phyloP scores from a whole-genome alignment of 2,113 vertebrate genomes.

The Psittacula cyanocephala region DNA sequence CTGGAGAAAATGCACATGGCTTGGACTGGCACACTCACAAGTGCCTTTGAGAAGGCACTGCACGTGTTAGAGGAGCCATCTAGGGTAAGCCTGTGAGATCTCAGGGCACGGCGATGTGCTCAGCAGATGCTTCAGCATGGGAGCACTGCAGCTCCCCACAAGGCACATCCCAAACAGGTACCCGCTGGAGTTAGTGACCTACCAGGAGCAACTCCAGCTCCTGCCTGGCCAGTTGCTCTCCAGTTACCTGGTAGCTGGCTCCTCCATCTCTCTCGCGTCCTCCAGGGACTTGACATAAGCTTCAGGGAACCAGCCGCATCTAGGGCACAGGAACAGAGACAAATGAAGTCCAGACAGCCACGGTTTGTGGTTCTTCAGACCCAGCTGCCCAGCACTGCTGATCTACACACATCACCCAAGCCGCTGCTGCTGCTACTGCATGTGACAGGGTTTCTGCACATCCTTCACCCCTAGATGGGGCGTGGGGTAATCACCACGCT shows the following conservation, averaged over 20 bases:
- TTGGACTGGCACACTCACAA: neutral
- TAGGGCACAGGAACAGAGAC: conserved; percentile 40
- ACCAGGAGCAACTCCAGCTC: neutral
- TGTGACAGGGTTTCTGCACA: neutral
- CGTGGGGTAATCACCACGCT: neutral
- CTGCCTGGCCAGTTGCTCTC: neutral
- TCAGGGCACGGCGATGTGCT: neutral
- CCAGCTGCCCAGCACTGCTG: neutral
- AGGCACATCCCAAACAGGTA: neutral
- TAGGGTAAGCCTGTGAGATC: neutral
- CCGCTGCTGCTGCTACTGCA: accelerated
- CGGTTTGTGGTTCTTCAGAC: neutral
- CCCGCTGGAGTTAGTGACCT: neutral
- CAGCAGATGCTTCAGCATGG: neutral
- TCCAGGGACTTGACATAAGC: conserved; percentile 86
- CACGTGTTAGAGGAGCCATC: neutral
- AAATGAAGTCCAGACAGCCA: neutral
- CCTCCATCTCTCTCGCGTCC: conserved; percentile 31
- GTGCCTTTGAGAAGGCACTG: neutral
- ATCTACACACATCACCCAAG: neutral
- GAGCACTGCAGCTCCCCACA: neutral
- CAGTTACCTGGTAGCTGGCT: conserved; percentile 43
- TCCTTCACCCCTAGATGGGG: neutral
- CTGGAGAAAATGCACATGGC: neutral
- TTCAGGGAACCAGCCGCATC: conserved; percentile 95